Evolutionary conservation across 2,113 vertebrate genomes (phyloP).

Genomic region (Stercorarius parasiticus): DNA sequence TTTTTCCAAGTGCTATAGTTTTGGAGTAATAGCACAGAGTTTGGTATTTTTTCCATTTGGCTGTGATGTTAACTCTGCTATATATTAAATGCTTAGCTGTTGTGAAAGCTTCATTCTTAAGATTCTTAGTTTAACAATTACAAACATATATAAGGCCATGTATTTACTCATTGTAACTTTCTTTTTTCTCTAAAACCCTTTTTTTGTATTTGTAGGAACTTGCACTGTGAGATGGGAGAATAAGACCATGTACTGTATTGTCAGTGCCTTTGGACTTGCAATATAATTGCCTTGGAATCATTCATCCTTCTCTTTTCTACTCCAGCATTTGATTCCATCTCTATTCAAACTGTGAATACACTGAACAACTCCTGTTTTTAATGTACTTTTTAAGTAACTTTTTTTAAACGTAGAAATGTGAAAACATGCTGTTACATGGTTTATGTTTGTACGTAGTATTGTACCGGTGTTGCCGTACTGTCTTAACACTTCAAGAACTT

Average conservation of each 20-base stretch:
- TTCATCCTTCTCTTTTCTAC: neutral
- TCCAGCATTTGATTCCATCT: neutral
- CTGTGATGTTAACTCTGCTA: neutral
- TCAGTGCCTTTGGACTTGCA: conserved; percentile 89
- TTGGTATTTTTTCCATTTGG: neutral
- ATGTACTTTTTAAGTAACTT: conserved; percentile 5
- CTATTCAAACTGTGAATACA: conserved; percentile 34
- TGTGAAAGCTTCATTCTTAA: neutral
- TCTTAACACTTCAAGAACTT: conserved; percentile 65
- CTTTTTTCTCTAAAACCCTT: neutral
- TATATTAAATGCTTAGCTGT: neutral
- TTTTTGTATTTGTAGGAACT: conserved; percentile 77
- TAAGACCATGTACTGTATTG: conserved; percentile 92
- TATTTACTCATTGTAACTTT: neutral
- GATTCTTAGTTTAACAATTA: neutral
- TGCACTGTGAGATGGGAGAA: conserved; percentile 94
- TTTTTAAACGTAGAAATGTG: conserved; percentile 5
- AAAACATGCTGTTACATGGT: neutral
- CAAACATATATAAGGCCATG: neutral
- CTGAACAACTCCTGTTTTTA: conserved; percentile 24
- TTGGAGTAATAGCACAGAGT: neutral
- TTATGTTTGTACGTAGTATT: neutral
- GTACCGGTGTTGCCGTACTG: conserved; percentile 4
- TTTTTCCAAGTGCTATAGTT: neutral
- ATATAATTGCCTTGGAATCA: conserved; percentile 71